Conservation (phyloP, 2,113 vertebrate species). For the Phyllostomus hastatus region DNA sequence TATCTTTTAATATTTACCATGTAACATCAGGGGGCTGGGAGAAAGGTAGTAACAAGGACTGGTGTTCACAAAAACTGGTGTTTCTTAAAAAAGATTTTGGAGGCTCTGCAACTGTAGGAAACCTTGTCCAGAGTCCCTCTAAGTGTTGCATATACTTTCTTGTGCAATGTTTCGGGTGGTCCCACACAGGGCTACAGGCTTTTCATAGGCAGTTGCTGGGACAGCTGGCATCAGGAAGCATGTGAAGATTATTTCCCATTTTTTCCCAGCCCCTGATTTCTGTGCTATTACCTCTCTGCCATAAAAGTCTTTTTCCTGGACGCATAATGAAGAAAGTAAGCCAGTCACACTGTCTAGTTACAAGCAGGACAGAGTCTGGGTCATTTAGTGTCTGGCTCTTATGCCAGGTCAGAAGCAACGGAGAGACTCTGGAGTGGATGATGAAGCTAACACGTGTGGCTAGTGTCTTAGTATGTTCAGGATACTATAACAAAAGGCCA, state of each 20-base stretch:
- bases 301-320: neutral
- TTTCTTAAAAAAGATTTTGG: neutral
- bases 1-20: no score
- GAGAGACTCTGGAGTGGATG: neutral
- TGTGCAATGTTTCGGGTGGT: neutral
- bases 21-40: neutral
- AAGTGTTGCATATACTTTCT: neutral
- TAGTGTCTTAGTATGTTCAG: neutral
- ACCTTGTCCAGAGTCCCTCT: neutral
- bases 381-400: neutral
- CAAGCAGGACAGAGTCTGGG: neutral
- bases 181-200: neutral
- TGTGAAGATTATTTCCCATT: neutral
- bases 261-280: neutral
- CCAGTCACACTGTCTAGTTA: neutral
- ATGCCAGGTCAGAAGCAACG: neutral
- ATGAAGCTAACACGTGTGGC: neutral
- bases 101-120: neutral
- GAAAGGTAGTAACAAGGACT: neutral
- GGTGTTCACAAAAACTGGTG: neutral
- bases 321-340: neutral
- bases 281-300: neutral
- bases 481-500: neutral
- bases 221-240: neutral
- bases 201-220: neutral